These are phyloP conservation scores for Tachysurus vachellii DNA, from an alignment of 2,113 vertebrate genomes.

Conservation along the genomic window DNA sequence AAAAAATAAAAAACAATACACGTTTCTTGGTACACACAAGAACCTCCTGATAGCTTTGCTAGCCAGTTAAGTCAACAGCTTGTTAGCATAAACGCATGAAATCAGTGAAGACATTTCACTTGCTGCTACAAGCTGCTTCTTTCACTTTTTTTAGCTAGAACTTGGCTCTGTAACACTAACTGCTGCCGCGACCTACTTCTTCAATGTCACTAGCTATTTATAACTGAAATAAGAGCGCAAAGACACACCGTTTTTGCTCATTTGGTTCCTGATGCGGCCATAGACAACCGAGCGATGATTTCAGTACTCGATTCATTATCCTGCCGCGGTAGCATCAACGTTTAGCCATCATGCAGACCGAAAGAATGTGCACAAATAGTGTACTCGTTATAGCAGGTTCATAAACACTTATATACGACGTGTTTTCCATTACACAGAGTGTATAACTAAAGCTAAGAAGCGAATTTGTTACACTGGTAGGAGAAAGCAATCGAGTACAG, in stretches of 20 bases:
- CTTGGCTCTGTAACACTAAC: background rate
- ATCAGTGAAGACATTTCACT: background rate
- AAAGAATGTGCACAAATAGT: background rate
- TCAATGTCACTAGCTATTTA: background rate
- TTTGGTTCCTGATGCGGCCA: background rate
- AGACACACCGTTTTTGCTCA: background rate
- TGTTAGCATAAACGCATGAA: background rate
- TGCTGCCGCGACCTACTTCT: background rate
- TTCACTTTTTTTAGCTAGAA: background rate
- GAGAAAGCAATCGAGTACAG: slow-evolving; percentile 30
- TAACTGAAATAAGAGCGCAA: slow-evolving; percentile 11
- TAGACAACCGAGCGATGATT: slow-evolving; percentile 58
- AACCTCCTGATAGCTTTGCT: slow-evolving; percentile 19
- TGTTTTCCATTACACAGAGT: background rate
- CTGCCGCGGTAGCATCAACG: slow-evolving; percentile 58
- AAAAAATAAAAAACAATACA: slow-evolving; percentile 17
- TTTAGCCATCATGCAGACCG: background rate
- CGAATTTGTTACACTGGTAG: background rate
- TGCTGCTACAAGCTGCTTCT: background rate
- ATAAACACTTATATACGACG: background rate
- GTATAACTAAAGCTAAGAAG: background rate
- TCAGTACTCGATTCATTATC: slow-evolving; percentile 59
- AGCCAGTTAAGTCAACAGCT: background rate
- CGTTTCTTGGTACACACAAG: background rate
- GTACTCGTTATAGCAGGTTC: background rate